Evolutionary conservation across 2,888 invertebrate species (phyloP), one percentile per base, ranked within the genome.

Genomic region (Lasiommata megera): DNA sequence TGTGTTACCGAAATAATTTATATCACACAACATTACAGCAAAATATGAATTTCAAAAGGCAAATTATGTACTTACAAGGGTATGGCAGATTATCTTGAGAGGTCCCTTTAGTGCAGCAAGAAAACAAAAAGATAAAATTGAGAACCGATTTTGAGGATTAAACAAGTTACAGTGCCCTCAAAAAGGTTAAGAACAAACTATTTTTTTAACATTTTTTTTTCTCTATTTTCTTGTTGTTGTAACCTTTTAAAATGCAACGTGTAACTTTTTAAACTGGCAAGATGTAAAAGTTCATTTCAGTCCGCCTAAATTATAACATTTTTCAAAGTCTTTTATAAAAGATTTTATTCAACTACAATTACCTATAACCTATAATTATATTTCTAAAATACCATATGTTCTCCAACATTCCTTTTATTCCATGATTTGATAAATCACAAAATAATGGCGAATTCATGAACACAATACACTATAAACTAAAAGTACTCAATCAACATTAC

Each of bases 31-130:
- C 12, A 14, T 51, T 51, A 29, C 51, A 40, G 28, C 38, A 29
- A 51, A 51, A 50, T 18, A 47, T 12, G 41, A 51, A 48, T 11
- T 46, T 31, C 16, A 53, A 54, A 54, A 36, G 28, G 14, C 31
- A 44, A 54, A 54, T 53, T 52, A 60, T 60, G 85, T 91, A 93
- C 93, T 93, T 92, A 93, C 93, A 92, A 82, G 92, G 91, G 80
- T 92, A 92, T 67, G 92, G 92, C 77, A 93, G 91, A 85, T 87
- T 93, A 86, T 93, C 93, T 82, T 93, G 92, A 72, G 93, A 93
- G 69, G 92, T 90, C 91, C 93, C 93, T 93, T 84, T 72, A 70
- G 82, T 62, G 84, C 82, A 80, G 82, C 85, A 68, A 70, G 69
- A 72, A 74, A 72, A 73, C 71, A 61, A 62, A 73, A 67, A 67